Evolutionary conservation across 2,888 invertebrate genomes (phyloP).

Genomic region (Amblyteles armatorius): DNA sequence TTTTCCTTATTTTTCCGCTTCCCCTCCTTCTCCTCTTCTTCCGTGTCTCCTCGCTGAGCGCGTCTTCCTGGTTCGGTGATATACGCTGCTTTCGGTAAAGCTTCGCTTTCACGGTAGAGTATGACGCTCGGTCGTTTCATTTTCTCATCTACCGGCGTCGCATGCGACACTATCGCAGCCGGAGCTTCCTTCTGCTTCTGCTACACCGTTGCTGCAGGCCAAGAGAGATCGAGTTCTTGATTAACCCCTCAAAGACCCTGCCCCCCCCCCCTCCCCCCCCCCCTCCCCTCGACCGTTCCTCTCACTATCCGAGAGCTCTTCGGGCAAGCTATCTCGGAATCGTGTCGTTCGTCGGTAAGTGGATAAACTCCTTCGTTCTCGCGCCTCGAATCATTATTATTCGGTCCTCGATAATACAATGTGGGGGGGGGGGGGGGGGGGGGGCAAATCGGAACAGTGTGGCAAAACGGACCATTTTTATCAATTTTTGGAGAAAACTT

Average conservation of each 20-base stretch:
- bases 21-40: neutral
- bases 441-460: too few species aligned
- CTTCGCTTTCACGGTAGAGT: slow-evolving; percentile 56
- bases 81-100: slow-evolving; percentile 35
- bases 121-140: slow-evolving; percentile 58
- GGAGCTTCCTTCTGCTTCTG: slow-evolving; percentile 22
- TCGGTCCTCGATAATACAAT: slow-evolving; percentile 25
- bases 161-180: slow-evolving; percentile 7
- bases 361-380: slow-evolving; percentile 60
- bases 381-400: slow-evolving; percentile 51
- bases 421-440: neutral
- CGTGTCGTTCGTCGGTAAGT: slow-evolving; percentile 63
- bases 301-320: slow-evolving; percentile 39
- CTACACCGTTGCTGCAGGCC: slow-evolving; percentile 24
- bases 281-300: neutral
- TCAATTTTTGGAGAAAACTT: too few species aligned
- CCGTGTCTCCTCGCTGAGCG: slow-evolving; percentile 23
- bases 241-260: slow-evolving; percentile 59
- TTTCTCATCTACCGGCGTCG: slow-evolving; percentile 58
- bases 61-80: slow-evolving; percentile 35
- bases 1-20: slow-evolving; percentile 10
- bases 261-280: slow-evolving; percentile 20
- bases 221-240: slow-evolving; percentile 65
- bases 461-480: neutral
- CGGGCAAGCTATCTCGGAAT: slow-evolving; percentile 49